Evolutionary conservation across 2,797 vertebrate species (phyloP).

Genomic region (Chloroceryle amazona): DNA sequence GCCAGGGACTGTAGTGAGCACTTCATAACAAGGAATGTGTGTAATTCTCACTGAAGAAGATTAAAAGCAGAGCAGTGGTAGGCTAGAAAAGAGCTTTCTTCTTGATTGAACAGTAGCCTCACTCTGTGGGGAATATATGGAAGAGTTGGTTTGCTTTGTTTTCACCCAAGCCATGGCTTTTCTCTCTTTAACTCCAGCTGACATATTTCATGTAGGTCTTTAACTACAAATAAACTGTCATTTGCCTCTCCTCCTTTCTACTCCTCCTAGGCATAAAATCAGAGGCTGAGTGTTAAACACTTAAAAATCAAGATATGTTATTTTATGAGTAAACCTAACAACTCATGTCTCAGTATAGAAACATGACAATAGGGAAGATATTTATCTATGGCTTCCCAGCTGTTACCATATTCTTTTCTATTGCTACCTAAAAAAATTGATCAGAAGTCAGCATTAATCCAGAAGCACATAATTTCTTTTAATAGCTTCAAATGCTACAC

Average conservation of each 20-base stretch:
- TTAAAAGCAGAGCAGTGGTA: background rate
- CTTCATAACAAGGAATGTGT: background rate
- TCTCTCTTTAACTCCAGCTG: background rate
- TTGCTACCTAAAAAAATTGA: slow-evolving; percentile 12
- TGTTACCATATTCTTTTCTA: background rate
- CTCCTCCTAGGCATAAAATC: background rate
- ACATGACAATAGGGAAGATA: background rate
- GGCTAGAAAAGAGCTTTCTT: background rate
- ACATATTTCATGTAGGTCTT: background rate
- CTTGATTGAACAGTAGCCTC: background rate
- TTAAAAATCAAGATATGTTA: background rate
- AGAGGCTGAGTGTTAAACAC: background rate
- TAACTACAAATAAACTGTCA: background rate
- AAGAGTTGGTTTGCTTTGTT: background rate
- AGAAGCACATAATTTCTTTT: background rate
- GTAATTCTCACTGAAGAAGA: background rate
- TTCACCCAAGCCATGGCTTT: background rate
- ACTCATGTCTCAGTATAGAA: background rate
- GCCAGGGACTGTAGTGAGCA: background rate
- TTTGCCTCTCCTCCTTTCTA: background rate
- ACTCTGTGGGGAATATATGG: accelerated
- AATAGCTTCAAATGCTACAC: background rate
- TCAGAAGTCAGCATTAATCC: slow-evolving; percentile 34
- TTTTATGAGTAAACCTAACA: background rate
- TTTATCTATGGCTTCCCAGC: slow-evolving; percentile 11